These are phyloP conservation scores for Syrista parreyssii DNA, from an alignment of 2,888 invertebrate genomes.

Conservation along the genomic window DNA sequence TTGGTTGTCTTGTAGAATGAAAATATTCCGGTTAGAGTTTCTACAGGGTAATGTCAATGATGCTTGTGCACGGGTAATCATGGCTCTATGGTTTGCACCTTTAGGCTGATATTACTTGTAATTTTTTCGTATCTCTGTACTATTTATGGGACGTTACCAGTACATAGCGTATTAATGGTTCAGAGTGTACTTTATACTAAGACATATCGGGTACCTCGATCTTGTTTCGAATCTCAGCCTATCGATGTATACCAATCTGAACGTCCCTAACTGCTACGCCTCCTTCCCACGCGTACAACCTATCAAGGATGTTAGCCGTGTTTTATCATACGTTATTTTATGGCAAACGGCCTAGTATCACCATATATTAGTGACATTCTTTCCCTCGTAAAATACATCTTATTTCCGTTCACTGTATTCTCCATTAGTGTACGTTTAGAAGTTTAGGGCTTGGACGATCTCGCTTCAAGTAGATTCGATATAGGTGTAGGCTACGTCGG, in stretches of 20 bases:
- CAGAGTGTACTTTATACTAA: conserved; percentile 13
- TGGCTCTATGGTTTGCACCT: neutral
- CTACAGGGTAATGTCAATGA: neutral
- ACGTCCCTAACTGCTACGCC: conserved; percentile 27
- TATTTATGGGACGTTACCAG: conserved; percentile 29
- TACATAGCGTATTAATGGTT: conserved; percentile 28
- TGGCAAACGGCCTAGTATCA: conserved; percentile 21
- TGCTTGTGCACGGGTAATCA: neutral
- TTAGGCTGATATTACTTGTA: conserved; percentile 26
- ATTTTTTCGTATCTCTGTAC: conserved; percentile 21
- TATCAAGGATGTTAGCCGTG: conserved; percentile 37
- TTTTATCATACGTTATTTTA: conserved; percentile 34
- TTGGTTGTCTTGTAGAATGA: neutral
- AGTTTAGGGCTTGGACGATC: neutral
- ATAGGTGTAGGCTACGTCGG: neutral
- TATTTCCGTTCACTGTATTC: conserved; percentile 16
- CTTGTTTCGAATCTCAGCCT: conserved; percentile 31
- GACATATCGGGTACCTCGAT: conserved; percentile 34
- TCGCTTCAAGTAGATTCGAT: neutral
- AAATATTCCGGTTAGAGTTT: neutral
- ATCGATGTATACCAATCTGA: conserved; percentile 37
- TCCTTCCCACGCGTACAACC: conserved; percentile 38
- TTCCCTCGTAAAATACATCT: conserved; percentile 29
- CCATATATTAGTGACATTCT: conserved; percentile 33
- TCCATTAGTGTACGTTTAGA: neutral